phyloP scores from a whole-genome alignment of 2,888 invertebrate genomes.

The Lepidochrysops patricia region DNA sequence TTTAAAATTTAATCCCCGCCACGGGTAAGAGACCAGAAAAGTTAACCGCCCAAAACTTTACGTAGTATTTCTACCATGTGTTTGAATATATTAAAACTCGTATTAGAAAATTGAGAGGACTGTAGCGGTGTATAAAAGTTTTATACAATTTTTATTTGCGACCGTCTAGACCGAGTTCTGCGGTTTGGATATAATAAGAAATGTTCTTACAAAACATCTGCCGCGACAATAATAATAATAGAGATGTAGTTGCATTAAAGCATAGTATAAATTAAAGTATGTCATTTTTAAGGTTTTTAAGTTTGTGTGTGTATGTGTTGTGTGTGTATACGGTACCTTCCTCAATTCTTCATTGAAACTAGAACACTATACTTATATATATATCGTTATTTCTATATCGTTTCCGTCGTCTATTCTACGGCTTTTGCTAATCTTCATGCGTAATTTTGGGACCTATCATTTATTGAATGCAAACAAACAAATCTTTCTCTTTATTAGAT shows the following conservation, averaged over 20 bases:
- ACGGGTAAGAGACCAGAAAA: slow-evolving; percentile 57
- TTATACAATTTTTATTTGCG: slow-evolving; percentile 7
- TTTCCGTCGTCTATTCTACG: no score
- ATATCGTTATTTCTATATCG: no score
- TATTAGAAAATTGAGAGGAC: slow-evolving; percentile 20
- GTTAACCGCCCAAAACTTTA: slow-evolving; percentile 56
- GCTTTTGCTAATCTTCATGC: no score
- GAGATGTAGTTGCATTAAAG: background rate
- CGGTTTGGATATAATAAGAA: background rate
- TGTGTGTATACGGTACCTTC: no score
- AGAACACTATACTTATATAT: no score
- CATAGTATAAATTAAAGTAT: slow-evolving; percentile 25
- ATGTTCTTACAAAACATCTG: background rate
- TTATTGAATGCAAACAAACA: no score
- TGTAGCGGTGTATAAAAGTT: background rate
- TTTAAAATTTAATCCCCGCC: slow-evolving; percentile 63
- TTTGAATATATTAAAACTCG: slow-evolving; percentile 25
- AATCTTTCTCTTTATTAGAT: no score
- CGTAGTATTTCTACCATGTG: slow-evolving; percentile 29
- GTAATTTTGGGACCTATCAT: no score
- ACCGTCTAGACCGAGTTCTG: background rate
- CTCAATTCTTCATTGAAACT: no score
- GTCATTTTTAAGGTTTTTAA: no score
- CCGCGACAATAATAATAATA: slow-evolving; percentile 4
- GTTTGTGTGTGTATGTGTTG: no score